Evolutionary conservation across 2,888 invertebrate species (phyloP), one percentile per base, ranked within the genome.

Genomic region (Tetranychus truncatus): DNA sequence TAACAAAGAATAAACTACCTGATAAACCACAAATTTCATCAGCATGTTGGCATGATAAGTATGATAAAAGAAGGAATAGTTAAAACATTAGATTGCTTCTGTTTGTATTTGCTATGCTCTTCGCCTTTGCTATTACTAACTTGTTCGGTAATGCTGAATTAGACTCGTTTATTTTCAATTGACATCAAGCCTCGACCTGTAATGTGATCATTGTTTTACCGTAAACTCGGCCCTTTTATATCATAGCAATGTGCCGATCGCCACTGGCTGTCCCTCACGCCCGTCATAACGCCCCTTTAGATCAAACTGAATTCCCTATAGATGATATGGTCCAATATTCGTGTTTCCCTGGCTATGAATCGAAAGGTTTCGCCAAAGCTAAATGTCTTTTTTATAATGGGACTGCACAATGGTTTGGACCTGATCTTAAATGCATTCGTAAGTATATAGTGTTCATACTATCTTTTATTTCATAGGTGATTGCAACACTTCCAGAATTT

Each of bases 361-460:
- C 92, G 78, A 90, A 91, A 81, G 96, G 96, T 0, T 91, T 95
- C 83, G 90, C 91, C 1, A 66, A 65, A 21, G 94, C 96, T 73
- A 95, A 95, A 84, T 99, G 97, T 82, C 85, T 95, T 78, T 89
- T 91, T 77, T 91, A 92, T 80, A 91, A 93, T 79, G 88, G 87
- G 1, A 84, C 85, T 0, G 95, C 95, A 1, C 91, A 91, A 79
- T 99, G 97, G 97, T 95, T 92, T 81, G 97, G 97, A 1, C 96
- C 96, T 1, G 93, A 95, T 80, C 91, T 99, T 80, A 89, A 90
- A 77, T 99, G 97, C 82, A 91, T 92, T 87, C 93, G 95, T 89
- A 85, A 89, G 87, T 87, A 77, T 72, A 45, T 6, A 11, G 8
- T 67, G 2, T 11, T 69, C 20, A 9, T 21, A 69, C 1, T 9